Conservation (phyloP, 2,113 vertebrate genomes). For the Psittacus erithacus region DNA sequence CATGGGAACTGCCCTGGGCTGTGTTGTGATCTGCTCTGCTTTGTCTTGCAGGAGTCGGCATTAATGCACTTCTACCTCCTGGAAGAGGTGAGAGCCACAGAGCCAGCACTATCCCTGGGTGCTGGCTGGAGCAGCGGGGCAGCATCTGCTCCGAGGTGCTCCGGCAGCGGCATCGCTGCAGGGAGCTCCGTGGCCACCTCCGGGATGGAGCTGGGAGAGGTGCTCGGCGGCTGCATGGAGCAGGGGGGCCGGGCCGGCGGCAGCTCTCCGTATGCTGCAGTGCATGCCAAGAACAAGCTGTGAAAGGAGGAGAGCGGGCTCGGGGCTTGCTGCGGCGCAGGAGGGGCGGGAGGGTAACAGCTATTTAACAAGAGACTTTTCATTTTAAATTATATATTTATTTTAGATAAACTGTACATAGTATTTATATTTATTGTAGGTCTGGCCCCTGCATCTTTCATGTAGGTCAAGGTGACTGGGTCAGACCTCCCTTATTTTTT, state of each 20-base stretch:
- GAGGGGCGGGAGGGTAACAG: slow-evolving; percentile 43
- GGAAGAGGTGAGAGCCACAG: slow-evolving; percentile 7
- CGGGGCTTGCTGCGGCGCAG: slow-evolving; percentile 67
- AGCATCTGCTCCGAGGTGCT: background rate
- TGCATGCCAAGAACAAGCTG: slow-evolving; percentile 71
- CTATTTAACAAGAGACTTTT: slow-evolving; percentile 79
- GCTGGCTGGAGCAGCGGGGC: background rate
- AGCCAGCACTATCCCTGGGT: slow-evolving; percentile 11
- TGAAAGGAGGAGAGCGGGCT: slow-evolving; percentile 74
- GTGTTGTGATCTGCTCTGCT: background rate
- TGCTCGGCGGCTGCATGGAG: background rate
- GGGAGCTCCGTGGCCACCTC: background rate
- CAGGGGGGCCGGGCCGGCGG: background rate
- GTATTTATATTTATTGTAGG: slow-evolving; percentile 85
- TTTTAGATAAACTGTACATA: slow-evolving; percentile 83
- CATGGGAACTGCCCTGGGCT: fast-evolving
- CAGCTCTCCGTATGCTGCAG: background rate
- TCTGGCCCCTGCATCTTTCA: background rate
- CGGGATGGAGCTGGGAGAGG: background rate
- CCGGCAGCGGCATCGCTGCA: background rate
- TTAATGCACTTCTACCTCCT: slow-evolving; percentile 61
- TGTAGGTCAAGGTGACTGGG: background rate
- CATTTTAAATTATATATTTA: slow-evolving; percentile 87
- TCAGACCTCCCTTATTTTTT: slow-evolving; percentile 52
- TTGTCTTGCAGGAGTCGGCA: slow-evolving; percentile 55